Base-by-base conservation (phyloP, 2,797 vertebrate genomes). In the Luscinia luscinia region DNA sequence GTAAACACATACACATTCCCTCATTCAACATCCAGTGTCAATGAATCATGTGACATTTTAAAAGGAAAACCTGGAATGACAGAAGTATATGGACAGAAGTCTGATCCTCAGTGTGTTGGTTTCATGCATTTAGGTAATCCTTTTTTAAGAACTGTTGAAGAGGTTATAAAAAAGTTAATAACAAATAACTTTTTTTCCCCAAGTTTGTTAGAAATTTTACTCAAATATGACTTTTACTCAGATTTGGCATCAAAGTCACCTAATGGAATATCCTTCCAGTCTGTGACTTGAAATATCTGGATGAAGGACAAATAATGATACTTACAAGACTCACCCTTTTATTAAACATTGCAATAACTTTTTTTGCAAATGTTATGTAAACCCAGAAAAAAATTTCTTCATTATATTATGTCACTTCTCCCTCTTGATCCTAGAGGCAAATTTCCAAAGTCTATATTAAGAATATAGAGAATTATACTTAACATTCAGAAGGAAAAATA, bases 201-300 rank as follows among this genome's bases (percentile, higher is more conserved):
- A 70, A 74, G 55, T 84, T 94, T 95, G 14, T 55, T 88, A 75
- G 52, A 46, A 87, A 79, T 90, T 90, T 94, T 91, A 91, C 6
- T 81, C 61, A 58, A 46, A n/a, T 20, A 69, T 24, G 7, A 73
- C 43, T 87, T 94, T 85, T 80, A 54, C 58, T 75, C 34, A 88
- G 46, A 89, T 54, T 49, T 87, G 46, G 36, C 72, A 46, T 84
- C 70, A 46, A 58, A 88, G 45, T 40, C 48, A 88, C 23, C 46
- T 87, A 92, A 72, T 41, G 9, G 32, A 95, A 93, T 93, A 13
- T 23, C 10, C 23, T 93, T 95, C 19, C 49, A 85, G 23, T 77
- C 64, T 92, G 40, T 3, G 5, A 23, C 30, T 89, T 84, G 85
- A 87, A 89, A 84, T 61, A 43, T 48, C 27, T 74, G 16, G 19